These are phyloP conservation scores for Elgonia sp. DNA, from an alignment of 2,888 invertebrate genomes.

Conservation along the genomic window DNA sequence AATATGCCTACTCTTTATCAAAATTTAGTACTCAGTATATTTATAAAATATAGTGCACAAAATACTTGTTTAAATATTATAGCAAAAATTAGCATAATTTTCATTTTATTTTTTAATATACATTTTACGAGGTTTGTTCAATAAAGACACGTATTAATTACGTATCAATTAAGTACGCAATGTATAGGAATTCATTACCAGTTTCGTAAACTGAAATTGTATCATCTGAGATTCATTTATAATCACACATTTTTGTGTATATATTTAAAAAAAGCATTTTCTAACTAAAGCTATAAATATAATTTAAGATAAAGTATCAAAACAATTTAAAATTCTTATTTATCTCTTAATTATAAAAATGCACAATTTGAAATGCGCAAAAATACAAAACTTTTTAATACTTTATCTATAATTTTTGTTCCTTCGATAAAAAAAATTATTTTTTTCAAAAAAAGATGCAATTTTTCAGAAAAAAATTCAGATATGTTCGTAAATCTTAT, in stretches of 20 bases:
- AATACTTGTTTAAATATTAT: not conserved
- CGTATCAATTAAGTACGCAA: not conserved
- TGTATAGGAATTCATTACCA: not conserved
- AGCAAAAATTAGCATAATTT: not conserved
- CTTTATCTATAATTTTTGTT: too few relatives aligned
- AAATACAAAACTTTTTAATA: too few relatives aligned
- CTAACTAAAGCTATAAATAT: too few relatives aligned
- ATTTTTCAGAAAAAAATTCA: not conserved
- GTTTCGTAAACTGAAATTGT: not conserved
- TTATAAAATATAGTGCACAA: not conserved
- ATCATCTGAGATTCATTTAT: not conserved
- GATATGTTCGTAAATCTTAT: slow-evolving; percentile 24
- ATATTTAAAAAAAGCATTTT: too few relatives aligned
- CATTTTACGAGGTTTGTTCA: not conserved
- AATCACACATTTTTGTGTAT: not conserved
- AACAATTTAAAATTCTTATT: too few relatives aligned
- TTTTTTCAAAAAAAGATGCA: not conserved
- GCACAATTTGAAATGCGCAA: too few relatives aligned
- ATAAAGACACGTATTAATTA: not conserved
- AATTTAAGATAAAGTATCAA: too few relatives aligned
- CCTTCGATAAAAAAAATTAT: not conserved
- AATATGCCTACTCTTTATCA: not conserved
- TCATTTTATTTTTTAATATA: not conserved
- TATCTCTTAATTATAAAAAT: too few relatives aligned
- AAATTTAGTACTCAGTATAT: not conserved